A percentile compares a stretch with the other conserved stretches of the same genome.
Evolutionary conservation across 2,797 vertebrate genomes (phyloP).

Genomic region (Triplophysa yarkandensis): DNA sequence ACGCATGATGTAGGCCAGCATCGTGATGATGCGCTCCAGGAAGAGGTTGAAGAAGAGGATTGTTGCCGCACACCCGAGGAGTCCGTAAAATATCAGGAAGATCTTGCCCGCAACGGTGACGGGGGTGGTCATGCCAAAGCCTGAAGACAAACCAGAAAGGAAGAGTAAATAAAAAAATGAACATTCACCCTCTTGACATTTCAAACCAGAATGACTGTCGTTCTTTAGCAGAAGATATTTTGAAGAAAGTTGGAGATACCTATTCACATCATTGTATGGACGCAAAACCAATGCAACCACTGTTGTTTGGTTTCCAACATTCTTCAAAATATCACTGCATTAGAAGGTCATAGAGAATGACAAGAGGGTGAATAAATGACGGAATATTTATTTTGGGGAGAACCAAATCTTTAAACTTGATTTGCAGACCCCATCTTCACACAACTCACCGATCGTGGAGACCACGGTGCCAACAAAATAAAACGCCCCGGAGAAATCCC

Average conservation of each 20-base stretch:
- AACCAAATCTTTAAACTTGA: not conserved
- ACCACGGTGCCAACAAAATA: slow-evolving; percentile 83
- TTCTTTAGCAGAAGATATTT: too few species aligned
- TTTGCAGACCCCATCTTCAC: not conserved
- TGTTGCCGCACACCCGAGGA: slow-evolving; percentile 81
- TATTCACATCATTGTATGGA: too few species aligned
- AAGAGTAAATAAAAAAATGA: too few species aligned
- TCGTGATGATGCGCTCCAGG: slow-evolving; percentile 82
- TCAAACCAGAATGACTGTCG: too few species aligned
- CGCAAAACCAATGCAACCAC: too few species aligned
- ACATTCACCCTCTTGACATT: too few species aligned
- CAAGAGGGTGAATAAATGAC: too few species aligned
- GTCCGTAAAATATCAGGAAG: slow-evolving; percentile 81
- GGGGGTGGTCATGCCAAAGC: slow-evolving; percentile 84
- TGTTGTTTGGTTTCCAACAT: not conserved
- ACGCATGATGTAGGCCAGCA: slow-evolving; percentile 82
- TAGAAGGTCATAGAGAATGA: not conserved
- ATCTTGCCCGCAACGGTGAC: slow-evolving; percentile 77
- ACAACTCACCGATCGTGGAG: slow-evolving; percentile 78
- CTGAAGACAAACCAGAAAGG: slow-evolving; percentile 59
- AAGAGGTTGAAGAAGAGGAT: slow-evolving; percentile 86
- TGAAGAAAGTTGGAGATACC: too few species aligned
- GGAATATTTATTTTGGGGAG: too few species aligned
- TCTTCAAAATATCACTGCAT: not conserved
- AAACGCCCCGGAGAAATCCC: slow-evolving; percentile 82